phyloP scores from a whole-genome alignment of 1,140 invertebrate genomes.

The Halictus rubicundus region DNA sequence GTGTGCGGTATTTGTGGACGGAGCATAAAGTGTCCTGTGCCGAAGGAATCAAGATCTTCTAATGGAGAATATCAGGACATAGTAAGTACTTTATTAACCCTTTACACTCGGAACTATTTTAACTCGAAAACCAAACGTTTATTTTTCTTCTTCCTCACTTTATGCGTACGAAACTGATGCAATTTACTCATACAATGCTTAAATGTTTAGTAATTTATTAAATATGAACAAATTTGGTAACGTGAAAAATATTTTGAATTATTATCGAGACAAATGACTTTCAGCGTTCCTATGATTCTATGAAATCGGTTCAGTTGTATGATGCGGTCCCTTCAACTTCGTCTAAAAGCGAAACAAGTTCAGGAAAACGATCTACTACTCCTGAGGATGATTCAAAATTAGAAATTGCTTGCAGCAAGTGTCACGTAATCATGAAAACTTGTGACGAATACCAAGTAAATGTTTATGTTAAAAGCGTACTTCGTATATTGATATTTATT shows the following conservation, averaged over 20 bases:
- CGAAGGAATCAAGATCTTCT: slow-evolving; percentile 3
- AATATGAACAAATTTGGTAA: too few relatives aligned
- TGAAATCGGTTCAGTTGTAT: background rate
- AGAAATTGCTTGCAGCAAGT: slow-evolving; percentile 7
- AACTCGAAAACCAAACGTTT: too few relatives aligned
- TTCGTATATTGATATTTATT: background rate
- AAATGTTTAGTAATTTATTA: too few relatives aligned
- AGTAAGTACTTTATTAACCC: background rate
- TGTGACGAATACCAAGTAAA: slow-evolving; percentile 15
- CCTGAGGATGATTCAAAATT: background rate
- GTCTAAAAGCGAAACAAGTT: background rate
- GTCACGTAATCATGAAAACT: background rate
- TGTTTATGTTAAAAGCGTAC: background rate
- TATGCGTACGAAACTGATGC: too few relatives aligned
- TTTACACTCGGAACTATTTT: too few relatives aligned
- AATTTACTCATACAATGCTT: too few relatives aligned
- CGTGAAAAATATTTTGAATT: too few relatives aligned
- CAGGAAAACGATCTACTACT: background rate
- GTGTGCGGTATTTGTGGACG: slow-evolving; percentile 8
- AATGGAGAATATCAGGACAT: background rate
- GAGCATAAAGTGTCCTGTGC: background rate
- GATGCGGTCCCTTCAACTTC: background rate
- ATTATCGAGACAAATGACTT: background rate
- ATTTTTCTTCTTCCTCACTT: too few relatives aligned
- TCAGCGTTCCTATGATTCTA: background rate